These are phyloP conservation scores for Minunthozetes semirufus DNA, from an alignment of 2,888 invertebrate species.

Conservation along the genomic window DNA sequence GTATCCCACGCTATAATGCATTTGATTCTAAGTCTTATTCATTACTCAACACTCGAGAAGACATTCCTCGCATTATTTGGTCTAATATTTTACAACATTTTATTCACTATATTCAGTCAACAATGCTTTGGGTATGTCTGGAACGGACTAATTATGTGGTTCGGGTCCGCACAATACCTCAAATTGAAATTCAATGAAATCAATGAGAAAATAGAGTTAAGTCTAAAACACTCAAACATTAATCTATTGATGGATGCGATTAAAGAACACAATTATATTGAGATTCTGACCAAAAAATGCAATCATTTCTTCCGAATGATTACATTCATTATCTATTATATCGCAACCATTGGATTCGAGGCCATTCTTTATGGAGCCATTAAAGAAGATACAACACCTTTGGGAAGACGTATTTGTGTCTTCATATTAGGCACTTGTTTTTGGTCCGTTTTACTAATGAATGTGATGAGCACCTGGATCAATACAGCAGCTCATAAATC, in stretches of 20 bases:
- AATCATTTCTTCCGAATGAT: neutral
- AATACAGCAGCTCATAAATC: neutral
- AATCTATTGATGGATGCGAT: neutral
- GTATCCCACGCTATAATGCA: too few species aligned
- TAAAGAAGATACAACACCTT: too few species aligned
- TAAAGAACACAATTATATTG: neutral
- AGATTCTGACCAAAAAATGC: neutral
- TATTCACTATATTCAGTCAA: too few species aligned
- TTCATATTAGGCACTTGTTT: neutral
- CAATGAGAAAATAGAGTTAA: neutral
- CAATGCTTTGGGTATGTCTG: too few species aligned
- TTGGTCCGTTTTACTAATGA: too few species aligned
- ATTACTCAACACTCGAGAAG: too few species aligned
- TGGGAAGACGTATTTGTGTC: neutral
- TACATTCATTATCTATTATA: neutral
- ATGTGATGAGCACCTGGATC: neutral
- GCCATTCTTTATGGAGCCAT: neutral
- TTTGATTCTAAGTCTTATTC: too few species aligned
- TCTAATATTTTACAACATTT: too few species aligned
- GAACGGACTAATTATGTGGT: too few species aligned
- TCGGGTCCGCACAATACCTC: too few species aligned
- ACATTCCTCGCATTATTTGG: too few species aligned
- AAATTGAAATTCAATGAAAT: neutral
- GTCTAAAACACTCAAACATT: neutral
- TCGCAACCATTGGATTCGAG: neutral